Evolutionary conservation across 2,113 vertebrate genomes (phyloP).

Genomic region (Aix galericulata): DNA sequence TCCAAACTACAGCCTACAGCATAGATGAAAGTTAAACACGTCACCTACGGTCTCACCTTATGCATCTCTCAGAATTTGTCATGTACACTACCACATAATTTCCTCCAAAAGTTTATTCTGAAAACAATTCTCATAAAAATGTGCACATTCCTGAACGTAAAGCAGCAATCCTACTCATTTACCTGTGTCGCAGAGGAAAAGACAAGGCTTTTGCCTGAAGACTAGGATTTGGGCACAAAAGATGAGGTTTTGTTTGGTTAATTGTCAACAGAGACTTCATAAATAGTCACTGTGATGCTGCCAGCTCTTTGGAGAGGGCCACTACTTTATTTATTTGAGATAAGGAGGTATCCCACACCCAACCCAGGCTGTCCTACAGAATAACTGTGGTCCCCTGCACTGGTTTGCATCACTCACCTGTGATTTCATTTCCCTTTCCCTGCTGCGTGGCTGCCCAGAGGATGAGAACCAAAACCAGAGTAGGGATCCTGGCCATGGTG

Average conservation of each 20-base stretch:
- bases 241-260: neutral
- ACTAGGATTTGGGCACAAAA: neutral
- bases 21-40: neutral
- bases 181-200: neutral
- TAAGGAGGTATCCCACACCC: neutral
- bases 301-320: neutral
- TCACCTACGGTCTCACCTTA: neutral
- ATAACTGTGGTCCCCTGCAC: neutral
- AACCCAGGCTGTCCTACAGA: neutral
- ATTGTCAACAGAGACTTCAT: neutral
- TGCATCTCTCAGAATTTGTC: neutral
- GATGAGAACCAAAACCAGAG: conserved; percentile 10
- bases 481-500: neutral
- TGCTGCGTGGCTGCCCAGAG: neutral
- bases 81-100: neutral
- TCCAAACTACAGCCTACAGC: neutral
- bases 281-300: neutral
- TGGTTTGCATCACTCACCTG: conserved; percentile 52
- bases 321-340: neutral
- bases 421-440: conserved; percentile 38
- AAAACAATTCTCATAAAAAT: neutral
- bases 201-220: neutral
- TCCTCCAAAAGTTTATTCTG: neutral
- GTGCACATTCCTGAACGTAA: neutral
- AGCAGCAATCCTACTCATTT: neutral